These are phyloP conservation scores for Dendrocincla tyrannina DNA, from an alignment of 2,797 vertebrate genomes.

Conservation along the genomic window DNA sequence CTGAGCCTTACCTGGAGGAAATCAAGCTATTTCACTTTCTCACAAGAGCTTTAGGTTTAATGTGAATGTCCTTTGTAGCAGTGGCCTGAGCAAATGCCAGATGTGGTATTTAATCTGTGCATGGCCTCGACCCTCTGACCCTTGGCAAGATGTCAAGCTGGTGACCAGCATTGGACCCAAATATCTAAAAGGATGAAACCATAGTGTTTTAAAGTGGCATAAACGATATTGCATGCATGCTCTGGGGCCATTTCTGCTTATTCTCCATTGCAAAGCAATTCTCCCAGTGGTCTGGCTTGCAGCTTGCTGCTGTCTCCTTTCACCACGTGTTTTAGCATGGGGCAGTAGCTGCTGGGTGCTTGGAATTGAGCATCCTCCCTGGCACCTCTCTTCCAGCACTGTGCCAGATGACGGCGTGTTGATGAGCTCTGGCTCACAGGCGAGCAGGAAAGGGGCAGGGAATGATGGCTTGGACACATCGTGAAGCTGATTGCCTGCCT, in stretches of 20 bases:
- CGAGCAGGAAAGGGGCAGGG: neutral
- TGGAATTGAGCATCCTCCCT: neutral
- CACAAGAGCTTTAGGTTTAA: neutral
- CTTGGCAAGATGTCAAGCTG: neutral
- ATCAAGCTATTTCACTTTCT: neutral
- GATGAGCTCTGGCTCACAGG: neutral
- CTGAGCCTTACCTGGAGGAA: neutral
- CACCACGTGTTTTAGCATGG: neutral
- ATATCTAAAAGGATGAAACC: neutral
- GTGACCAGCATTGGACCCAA: neutral
- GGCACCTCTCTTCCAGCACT: neutral
- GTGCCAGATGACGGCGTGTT: rapidly evolving
- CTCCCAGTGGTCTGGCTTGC: neutral
- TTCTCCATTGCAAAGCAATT: neutral
- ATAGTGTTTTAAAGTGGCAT: neutral
- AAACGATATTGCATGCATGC: rapidly evolving
- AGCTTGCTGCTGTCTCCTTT: neutral
- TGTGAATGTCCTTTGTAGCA: neutral
- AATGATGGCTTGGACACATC: neutral
- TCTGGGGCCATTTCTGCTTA: neutral
- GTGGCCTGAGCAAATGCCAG: neutral
- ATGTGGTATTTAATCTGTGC: neutral
- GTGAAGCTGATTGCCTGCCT: neutral
- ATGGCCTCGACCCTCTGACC: neutral
- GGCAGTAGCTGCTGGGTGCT: neutral